Evolutionary conservation across 2,888 invertebrate genomes (phyloP), one percentile per base, ranked within the genome.

Genomic region (Pristionchus maxplancki): DNA sequence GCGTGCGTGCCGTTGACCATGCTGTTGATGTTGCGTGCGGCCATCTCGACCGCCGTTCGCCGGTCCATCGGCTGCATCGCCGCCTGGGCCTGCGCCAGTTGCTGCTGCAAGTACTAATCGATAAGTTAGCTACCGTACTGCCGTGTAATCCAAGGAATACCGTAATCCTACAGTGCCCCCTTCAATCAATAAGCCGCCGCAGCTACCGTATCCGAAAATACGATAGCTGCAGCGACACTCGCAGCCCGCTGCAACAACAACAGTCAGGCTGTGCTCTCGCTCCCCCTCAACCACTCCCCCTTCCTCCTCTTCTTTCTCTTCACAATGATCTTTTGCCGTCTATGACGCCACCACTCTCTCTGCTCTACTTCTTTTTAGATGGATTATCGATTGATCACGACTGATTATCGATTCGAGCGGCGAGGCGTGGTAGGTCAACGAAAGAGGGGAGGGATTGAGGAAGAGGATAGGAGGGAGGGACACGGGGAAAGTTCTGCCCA

Each of bases 51-150:
- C 11, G 71, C 71, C 37, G 71, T 24, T 20, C 71, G 9, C 9
- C 78, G 9, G 78, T 48, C 78, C 78, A 78, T 78, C 78, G 15
- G 78, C 78, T 78, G 78, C 78, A 78, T 78, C n/a, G 78, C 78
- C 11, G 78, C 78, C 15, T 78, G 78, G 1, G 78, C 78, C 44
- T 78, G 78, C 44, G 34, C 37, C 44, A 78, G 78, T 44, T 83
- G 53, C 53, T 44, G 44, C 44, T 53, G 53, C 24, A 40, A 53
- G 28, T 48, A 58, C 58, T 58, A 58, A 24, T 24, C 58, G 58
- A 58, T 58, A 58, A 24, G 24, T 58, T 58, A 58, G 58, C 58
- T n/a, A 58, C 58, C 58, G n/a, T 58, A 58, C 58, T 58, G 24
- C 58, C 9, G 24, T n/a, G 24, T n/a, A 9, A 53, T 53, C 53